These are phyloP conservation scores for Rotaria sp. DNA, from an alignment of 2,888 invertebrate species.

Conservation along the genomic window DNA sequence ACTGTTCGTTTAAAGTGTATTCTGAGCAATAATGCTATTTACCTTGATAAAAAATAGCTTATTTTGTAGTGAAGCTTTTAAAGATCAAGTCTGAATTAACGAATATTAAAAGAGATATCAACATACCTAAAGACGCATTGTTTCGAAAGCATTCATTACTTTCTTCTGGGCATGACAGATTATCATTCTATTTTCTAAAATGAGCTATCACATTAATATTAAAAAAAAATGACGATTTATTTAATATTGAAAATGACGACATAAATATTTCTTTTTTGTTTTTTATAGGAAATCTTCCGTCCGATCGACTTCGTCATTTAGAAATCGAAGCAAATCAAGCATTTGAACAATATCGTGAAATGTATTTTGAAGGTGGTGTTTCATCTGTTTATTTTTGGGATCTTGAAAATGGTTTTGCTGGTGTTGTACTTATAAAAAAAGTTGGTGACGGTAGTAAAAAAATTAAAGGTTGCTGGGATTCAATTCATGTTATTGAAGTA, in stretches of 20 bases:
- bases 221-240: too few relatives aligned
- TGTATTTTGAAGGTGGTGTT: constrained; percentile 97
- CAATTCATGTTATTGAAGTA: constrained; percentile 97
- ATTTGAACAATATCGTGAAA: constrained; percentile 94
- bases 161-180: too few relatives aligned
- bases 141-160: too few relatives aligned
- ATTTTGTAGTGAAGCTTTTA: too few relatives aligned
- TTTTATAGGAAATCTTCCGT: constrained; percentile 79
- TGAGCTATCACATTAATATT: too few relatives aligned
- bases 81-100: too few relatives aligned
- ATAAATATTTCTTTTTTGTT: neutral
- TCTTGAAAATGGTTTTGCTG: constrained; percentile 83
- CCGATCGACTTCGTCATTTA: constrained; percentile 84
- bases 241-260: neutral
- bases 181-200: too few relatives aligned
- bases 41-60: too few relatives aligned
- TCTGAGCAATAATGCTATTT: too few relatives aligned
- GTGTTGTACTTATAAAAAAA: constrained; percentile 95
- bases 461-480: constrained; percentile 86
- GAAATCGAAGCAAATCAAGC: constrained; percentile 97
- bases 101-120: too few relatives aligned
- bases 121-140: too few relatives aligned
- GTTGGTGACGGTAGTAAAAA: constrained; percentile 62
- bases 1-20: too few relatives aligned
- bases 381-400: constrained; percentile 99